Evolutionary conservation across 1,140 invertebrate species (phyloP), one percentile per base, ranked within the genome.

Genomic region (Copidosoma floridanum): DNA sequence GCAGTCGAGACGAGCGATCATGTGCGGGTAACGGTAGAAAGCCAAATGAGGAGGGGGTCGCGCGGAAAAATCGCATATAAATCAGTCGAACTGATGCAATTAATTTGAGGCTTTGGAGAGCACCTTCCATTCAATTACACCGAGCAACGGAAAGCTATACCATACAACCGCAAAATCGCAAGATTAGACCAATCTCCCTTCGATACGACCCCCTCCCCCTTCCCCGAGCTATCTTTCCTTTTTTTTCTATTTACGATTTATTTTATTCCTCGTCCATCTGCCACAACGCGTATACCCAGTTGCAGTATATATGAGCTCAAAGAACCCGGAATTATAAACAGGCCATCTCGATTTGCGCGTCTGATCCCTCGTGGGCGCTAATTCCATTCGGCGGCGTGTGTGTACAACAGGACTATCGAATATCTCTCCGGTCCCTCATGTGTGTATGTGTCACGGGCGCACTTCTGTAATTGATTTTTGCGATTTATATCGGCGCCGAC

Each of bases 241-340:
- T 20, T 43, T n/a, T 59, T 59, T 58, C n/a, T n/a, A n/a, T 59
- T 59, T 52, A 52, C 48, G 57, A 52, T 59, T 51, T 44, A 59
- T 37, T 57, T 52, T 57, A 55, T 62, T 52, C 41, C n/a, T n/a
- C 26, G 55, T 57, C 58, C 58, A 60, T 54, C 58, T 60, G 58
- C 54, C 54, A 35, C 38, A 40, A 16, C 32, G 26, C 14, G 10
- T 11, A 16, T 16, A 32, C 24, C 6, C 37, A 11, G 14, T 23
- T 4, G 8, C 14, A 11, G n/a, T 12, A 27, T 12, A 52, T 18
- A 50, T 16, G 20, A 10, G 20, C 24, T 18, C 21, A 53, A 27
- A n/a, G n/a, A 7, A 16, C 16, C 38, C n/a, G 11, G 40, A 54
- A 60, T 48, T 48, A 59, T 59, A 52, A 58, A 52, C 40, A 52